A percentile compares a stretch with the other conserved stretches of the same genome.
Conservation (phyloP, 2,888 invertebrate genomes). For the Orchesellides sinensis region DNA sequence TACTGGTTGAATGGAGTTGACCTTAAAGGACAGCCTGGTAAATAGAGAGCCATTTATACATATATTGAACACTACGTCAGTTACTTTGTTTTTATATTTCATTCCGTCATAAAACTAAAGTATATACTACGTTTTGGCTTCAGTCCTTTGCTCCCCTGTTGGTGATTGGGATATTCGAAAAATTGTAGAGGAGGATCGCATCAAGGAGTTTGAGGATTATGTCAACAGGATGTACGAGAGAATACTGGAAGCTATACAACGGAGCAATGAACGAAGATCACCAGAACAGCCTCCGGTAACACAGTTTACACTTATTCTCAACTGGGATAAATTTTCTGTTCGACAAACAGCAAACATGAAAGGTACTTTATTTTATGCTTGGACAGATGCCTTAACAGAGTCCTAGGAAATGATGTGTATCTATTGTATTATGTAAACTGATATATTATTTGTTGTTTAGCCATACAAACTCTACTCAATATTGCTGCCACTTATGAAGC, state of each 20-base stretch:
- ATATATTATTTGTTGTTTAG: conserved; percentile 2
- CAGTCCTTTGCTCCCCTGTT: conserved; percentile 2
- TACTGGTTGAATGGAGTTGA: conserved; percentile 26
- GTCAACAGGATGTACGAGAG: conserved; percentile 54
- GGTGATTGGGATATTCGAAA: conserved; percentile 48
- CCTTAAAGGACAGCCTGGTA: conserved; percentile 27
- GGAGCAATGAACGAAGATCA: conserved; percentile 6
- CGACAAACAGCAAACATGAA: conserved; percentile 67
- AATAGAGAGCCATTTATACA: neutral
- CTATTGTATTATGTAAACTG: neutral
- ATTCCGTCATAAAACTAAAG: too few relatives aligned
- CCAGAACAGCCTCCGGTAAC: conserved; percentile 32
- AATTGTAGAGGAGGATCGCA: conserved; percentile 22
- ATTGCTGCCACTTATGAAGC: conserved; percentile 35
- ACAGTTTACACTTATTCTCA: conserved; percentile 63
- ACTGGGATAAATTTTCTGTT: conserved; percentile 72
- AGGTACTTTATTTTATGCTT: conserved; percentile 17
- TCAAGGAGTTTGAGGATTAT: conserved; percentile 46
- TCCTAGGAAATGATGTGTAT: neutral
- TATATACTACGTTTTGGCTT: neutral
- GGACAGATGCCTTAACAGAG: too few relatives aligned
- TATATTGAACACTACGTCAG: too few relatives aligned
- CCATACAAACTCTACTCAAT: conserved; percentile 36
- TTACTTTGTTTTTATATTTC: too few relatives aligned
- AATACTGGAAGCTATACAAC: conserved; percentile 21